These are phyloP conservation scores for Herpetotheres cachinnans DNA, from an alignment of 2,113 vertebrate genomes.

Conservation along the genomic window DNA sequence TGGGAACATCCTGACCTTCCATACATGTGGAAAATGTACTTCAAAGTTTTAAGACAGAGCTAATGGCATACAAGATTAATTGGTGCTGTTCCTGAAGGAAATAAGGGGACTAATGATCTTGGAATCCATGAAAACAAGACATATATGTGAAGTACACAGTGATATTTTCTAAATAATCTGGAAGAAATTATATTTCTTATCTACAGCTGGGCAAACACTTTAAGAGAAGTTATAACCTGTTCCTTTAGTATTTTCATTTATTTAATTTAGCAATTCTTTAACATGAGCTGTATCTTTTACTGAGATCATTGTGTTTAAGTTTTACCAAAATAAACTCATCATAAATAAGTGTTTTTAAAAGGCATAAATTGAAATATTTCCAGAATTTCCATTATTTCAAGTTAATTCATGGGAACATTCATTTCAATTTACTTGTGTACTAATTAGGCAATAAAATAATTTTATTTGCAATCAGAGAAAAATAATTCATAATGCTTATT, in stretches of 20 bases:
- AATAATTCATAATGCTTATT: neutral
- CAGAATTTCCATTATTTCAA: neutral
- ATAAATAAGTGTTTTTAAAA: neutral
- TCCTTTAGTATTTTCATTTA: neutral
- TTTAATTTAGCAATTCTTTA: neutral
- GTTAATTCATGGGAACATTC: neutral
- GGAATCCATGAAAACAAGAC: neutral
- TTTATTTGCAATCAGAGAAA: neutral
- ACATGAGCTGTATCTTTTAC: neutral
- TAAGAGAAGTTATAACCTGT: neutral
- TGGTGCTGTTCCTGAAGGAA: neutral
- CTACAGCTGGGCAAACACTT: neutral
- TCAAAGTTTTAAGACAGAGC: constrained; percentile 17
- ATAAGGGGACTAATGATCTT: neutral
- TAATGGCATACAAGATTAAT: neutral
- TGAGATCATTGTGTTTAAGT: neutral
- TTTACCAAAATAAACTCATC: neutral
- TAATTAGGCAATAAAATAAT: neutral
- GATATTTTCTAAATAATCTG: neutral
- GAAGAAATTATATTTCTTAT: neutral
- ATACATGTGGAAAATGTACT: constrained; percentile 26
- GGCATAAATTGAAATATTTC: neutral
- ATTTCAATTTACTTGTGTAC: neutral
- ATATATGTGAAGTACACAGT: neutral
- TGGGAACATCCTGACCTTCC: constrained; percentile 39